A percentile compares a stretch with the other conserved stretches of the same genome.
These are phyloP conservation scores for Melanotus villosus DNA, from an alignment of 2,888 invertebrate genomes.

Conservation along the genomic window DNA sequence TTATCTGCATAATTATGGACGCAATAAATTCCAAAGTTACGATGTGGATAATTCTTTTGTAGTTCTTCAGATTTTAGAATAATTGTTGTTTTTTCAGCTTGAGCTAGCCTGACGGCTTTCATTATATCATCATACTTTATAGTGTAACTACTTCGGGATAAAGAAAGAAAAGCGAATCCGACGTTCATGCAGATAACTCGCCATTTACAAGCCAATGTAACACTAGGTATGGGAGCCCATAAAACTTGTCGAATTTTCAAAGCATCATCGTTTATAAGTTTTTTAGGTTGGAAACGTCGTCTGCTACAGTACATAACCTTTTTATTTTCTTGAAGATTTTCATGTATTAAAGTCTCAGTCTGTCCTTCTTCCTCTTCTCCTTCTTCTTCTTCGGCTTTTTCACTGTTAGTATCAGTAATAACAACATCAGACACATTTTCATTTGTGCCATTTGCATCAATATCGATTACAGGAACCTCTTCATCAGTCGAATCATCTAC, in stretches of 20 bases:
- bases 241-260: conserved; percentile 66
- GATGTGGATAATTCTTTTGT: conserved; percentile 53
- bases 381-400: too few relatives aligned
- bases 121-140: conserved; percentile 71
- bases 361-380: neutral
- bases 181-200: conserved; percentile 72
- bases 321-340: neutral
- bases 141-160: conserved; percentile 70
- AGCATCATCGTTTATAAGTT: neutral
- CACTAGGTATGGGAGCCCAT: conserved; percentile 63
- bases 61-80: conserved; percentile 61
- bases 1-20: conserved; percentile 59
- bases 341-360: neutral
- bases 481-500: neutral
- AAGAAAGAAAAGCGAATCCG: conserved; percentile 71
- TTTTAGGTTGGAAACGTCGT: conserved; percentile 1
- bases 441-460: neutral
- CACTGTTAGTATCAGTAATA: neutral
- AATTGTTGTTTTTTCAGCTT: conserved; percentile 69
- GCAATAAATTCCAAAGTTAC: conserved; percentile 64
- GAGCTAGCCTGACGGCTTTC: conserved; percentile 69
- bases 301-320: conserved; percentile 4
- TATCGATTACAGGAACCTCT: neutral
- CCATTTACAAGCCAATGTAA: conserved; percentile 68
- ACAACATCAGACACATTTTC: neutral